Base-by-base conservation (phyloP, 2,888 invertebrate species). In the Schizaphis graminum region DNA sequence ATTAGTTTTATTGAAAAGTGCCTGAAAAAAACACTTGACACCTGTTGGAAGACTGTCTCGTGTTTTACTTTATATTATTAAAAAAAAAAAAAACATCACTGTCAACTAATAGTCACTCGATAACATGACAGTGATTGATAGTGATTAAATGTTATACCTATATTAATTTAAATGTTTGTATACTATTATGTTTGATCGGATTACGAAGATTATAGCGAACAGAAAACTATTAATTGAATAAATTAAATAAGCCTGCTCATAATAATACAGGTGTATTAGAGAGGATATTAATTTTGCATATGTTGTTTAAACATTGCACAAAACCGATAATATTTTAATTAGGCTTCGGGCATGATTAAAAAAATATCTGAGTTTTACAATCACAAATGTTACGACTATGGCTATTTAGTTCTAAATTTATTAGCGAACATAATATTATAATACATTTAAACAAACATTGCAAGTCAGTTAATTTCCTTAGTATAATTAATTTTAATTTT, bases 11-110 rank as follows among this genome's bases (percentile, higher is more conserved):
- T 49, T n/a, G 28, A 87, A 87, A 87, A 49, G 28, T 57, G 13
- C 44, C 57, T 57, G 44, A 44, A 89, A 89, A 87, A 89, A 86
- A 86, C 35, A 89, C 13, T 89, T 89, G 41, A 89, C 56, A 89
- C 57, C 56, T 89, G 89, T 89, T 89, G 44, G 28, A 44, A 57
- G 89, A 35, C 28, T 89, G 49, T 26, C 41, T 44, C 35, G 44
- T 41, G 11, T 89, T 89, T 56, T 35, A 77, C 77, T 53, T 49
- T 35, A 53, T 28, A 49, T 49, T n/a, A 87, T n/a, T n/a, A 85
- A 85, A 85, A 85, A n/a, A n/a, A n/a, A n/a, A n/a, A 84, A 84
- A 44, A 85, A 26, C 44, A 44, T 41, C 1, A 41, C 41, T 89
- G 56, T 89, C 57, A 89, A 57, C 41, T 89, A 57, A 47, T 28